phyloP scores from a whole-genome alignment of 2,888 invertebrate genomes.

The Lordiphosa fenestrarum region DNA sequence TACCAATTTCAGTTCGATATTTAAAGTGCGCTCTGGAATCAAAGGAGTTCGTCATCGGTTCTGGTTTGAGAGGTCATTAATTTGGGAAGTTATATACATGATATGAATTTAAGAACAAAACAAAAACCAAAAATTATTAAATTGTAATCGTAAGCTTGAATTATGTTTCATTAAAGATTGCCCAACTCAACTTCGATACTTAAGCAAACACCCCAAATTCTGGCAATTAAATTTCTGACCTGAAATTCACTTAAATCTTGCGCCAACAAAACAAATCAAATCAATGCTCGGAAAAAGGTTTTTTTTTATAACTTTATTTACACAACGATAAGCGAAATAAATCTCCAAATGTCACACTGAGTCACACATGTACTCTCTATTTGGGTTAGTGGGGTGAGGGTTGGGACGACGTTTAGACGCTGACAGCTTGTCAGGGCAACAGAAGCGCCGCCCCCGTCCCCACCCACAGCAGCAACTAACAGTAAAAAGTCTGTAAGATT shows the following conservation, averaged over 20 bases:
- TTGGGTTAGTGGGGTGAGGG: slow-evolving; percentile 14
- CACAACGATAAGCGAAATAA: slow-evolving; percentile 64
- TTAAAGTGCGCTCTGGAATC: too few relatives aligned
- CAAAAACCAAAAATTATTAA: too few relatives aligned
- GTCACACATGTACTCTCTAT: slow-evolving; percentile 50
- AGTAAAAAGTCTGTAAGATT: slow-evolving; percentile 71
- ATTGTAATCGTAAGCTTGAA: too few relatives aligned
- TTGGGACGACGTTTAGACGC: not conserved
- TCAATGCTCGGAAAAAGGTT: slow-evolving; percentile 35
- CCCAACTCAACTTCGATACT: too few relatives aligned
- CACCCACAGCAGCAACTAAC: slow-evolving; percentile 28
- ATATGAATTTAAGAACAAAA: too few relatives aligned
- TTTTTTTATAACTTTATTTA: slow-evolving; percentile 71
- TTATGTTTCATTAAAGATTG: too few relatives aligned
- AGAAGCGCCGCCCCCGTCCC: too few relatives aligned
- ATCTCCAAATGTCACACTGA: slow-evolving; percentile 63
- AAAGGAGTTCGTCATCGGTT: too few relatives aligned
- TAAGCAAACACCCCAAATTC: not conserved
- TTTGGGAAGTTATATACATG: too few relatives aligned
- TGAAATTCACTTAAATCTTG: slow-evolving; percentile 41
- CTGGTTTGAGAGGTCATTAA: too few relatives aligned
- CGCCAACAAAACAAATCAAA: slow-evolving; percentile 54
- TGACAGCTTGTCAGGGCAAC: slow-evolving; percentile 35
- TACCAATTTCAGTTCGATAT: too few relatives aligned
- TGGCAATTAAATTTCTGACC: slow-evolving; percentile 23